A percentile compares a stretch with the other conserved stretches of the same genome.
These are phyloP conservation scores for Steinernema hermaphroditum DNA, from an alignment of 2,888 invertebrate genomes.

Conservation along the genomic window DNA sequence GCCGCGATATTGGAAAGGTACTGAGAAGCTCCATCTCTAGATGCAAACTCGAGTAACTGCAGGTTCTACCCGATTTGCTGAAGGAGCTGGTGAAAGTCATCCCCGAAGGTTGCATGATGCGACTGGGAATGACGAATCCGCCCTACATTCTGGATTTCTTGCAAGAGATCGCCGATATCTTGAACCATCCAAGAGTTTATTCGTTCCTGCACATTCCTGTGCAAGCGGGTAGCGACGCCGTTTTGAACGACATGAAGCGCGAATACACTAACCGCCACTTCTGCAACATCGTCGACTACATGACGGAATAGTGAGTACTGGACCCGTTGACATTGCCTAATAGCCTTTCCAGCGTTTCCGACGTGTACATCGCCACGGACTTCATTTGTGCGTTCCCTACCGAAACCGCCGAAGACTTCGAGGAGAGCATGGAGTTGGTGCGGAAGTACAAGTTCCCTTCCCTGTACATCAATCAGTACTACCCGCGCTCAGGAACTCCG, in stretches of 20 bases:
- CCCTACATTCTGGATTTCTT: conserved; percentile 85
- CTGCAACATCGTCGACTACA: conserved; percentile 81
- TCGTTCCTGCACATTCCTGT: conserved; percentile 95
- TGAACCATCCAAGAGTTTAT: conserved; percentile 85
- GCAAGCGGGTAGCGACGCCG: conserved; percentile 93
- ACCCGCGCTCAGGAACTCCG: conserved; percentile 90
- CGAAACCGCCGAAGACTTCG: conserved; percentile 86
- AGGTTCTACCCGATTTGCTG: conserved; percentile 79
- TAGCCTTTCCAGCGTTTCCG: conserved; percentile 76
- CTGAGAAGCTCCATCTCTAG: background rate
- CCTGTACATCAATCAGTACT: conserved; percentile 97
- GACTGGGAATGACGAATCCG: conserved; percentile 99
- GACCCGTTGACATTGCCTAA: background rate
- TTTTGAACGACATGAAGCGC: conserved; percentile 90
- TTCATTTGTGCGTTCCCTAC: conserved; percentile 98
- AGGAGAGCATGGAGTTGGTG: conserved; percentile 82
- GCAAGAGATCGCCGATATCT: conserved; percentile 80
- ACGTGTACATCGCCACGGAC: conserved; percentile 92
- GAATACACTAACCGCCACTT: conserved; percentile 91
- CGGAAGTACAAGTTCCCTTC: conserved; percentile 81
- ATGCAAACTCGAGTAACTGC: conserved; percentile 68
- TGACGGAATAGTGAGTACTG: conserved; percentile 74
- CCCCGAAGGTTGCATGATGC: conserved; percentile 73
- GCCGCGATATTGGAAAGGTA: conserved; percentile 80
- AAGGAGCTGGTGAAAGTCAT: conserved; percentile 78